phyloP scores from a whole-genome alignment of 2,113 vertebrate genomes.

The Neoarius graeffei region DNA sequence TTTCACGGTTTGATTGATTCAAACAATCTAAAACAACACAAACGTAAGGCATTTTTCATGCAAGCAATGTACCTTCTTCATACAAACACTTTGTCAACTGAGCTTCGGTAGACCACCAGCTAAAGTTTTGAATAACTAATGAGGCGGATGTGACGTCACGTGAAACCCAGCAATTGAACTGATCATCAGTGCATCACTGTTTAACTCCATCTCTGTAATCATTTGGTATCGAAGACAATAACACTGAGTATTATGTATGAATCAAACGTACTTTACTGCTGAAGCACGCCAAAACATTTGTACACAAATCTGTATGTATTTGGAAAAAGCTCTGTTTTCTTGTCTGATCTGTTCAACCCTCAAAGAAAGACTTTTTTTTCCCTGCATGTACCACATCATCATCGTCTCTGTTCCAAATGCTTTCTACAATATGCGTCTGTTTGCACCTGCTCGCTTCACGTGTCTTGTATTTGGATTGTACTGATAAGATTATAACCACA shows the following conservation, averaged over 20 bases:
- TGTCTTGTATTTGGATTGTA: not conserved
- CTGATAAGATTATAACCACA: not conserved
- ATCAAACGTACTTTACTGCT: not conserved
- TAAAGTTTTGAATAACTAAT: too few relatives aligned
- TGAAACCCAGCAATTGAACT: too few relatives aligned
- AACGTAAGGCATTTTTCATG: too few relatives aligned
- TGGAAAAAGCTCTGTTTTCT: not conserved
- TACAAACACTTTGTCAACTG: too few relatives aligned
- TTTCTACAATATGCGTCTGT: not conserved
- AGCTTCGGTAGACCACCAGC: too few relatives aligned
- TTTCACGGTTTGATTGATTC: too few relatives aligned
- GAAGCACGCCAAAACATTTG: not conserved
- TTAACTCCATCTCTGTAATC: not conserved
- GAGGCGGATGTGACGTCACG: too few relatives aligned
- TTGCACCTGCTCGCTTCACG: not conserved
- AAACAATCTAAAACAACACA: too few relatives aligned
- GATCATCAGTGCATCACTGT: not conserved
- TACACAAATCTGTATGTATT: not conserved
- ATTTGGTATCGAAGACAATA: not conserved
- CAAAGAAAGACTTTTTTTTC: not conserved
- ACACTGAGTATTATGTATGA: not conserved
- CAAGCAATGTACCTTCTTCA: too few relatives aligned
- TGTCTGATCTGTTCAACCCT: not conserved
- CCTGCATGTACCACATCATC: not conserved
- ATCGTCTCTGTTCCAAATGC: not conserved